Percentiles rank a stretch among this genome's conserved stretches.
phyloP scores from a whole-genome alignment of 53 echinoderm and acorn worm genomes.

The Paracentrotus lividus region DNA sequence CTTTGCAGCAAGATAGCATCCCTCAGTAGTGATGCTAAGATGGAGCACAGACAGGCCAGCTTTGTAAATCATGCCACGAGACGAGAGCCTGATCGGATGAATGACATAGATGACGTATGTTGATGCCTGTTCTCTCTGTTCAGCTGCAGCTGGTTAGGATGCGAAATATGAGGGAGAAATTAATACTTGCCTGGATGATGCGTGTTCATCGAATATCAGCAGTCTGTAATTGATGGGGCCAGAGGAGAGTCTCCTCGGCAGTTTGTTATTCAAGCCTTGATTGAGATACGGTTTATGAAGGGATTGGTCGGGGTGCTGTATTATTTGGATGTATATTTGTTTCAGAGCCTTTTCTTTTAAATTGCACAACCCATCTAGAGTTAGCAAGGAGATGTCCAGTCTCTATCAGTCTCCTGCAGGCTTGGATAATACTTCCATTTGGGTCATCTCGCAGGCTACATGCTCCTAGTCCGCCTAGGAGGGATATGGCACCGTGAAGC shows the following conservation, averaged over 20 bases:
- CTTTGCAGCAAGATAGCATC: neutral
- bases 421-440: neutral
- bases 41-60: neutral
- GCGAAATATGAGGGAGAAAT: conserved; percentile 14
- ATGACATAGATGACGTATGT: conserved; percentile 41
- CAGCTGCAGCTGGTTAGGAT: conserved; percentile 63
- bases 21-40: neutral
- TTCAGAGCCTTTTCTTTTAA: neutral
- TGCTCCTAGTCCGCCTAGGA: conserved; percentile 58
- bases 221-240: neutral
- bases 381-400: neutral
- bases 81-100: conserved; percentile 36
- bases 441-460: conserved; percentile 52
- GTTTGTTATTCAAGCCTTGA: neutral
- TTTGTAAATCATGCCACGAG: neutral
- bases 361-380: neutral
- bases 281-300: neutral
- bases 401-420: neutral
- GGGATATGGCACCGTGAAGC: neutral
- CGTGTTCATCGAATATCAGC: neutral
- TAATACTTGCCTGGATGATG: neutral
- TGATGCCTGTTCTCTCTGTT: conserved; percentile 57
- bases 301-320: neutral
- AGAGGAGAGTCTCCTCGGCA: neutral
- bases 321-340: neutral